A percentile compares a stretch with the other conserved stretches of the same genome.
phyloP scores from a whole-genome alignment of 2,797 vertebrate species.

The Malurus leucopterus region DNA sequence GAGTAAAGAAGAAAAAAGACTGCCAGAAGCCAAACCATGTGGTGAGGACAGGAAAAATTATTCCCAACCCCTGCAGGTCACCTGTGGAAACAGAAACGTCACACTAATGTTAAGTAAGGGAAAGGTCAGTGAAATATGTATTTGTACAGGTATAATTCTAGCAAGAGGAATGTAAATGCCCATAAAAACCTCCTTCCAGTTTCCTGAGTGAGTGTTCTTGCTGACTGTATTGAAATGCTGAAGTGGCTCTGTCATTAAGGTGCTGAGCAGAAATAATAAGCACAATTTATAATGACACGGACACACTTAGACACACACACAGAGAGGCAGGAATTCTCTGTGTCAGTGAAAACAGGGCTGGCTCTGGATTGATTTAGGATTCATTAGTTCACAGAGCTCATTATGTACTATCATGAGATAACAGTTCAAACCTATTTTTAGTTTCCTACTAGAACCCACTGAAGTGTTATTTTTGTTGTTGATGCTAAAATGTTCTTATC shows the following conservation, averaged over 20 bases:
- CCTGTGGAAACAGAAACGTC: neutral
- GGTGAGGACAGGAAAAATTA: neutral
- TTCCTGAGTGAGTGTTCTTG: neutral
- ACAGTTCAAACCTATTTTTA: neutral
- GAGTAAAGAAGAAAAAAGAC: neutral
- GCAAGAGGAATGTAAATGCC: neutral
- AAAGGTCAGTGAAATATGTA: neutral
- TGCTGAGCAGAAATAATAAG: neutral
- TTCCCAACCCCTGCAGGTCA: neutral
- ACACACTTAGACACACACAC: neutral
- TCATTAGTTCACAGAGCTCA: slow-evolving; percentile 11
- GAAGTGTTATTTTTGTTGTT: neutral
- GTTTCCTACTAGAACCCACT: neutral
- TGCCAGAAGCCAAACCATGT: neutral
- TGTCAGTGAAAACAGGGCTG: neutral
- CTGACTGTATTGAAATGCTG: neutral
- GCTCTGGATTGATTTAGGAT: neutral
- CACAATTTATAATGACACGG: neutral
- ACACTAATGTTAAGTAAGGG: neutral
- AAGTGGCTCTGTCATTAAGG: neutral
- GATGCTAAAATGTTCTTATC: neutral
- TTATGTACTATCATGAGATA: neutral
- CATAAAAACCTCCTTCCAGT: neutral
- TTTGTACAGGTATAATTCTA: neutral
- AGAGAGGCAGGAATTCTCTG: neutral